Base-by-base conservation (phyloP, 2,113 vertebrate genomes). In the Charadrius vociferus region DNA sequence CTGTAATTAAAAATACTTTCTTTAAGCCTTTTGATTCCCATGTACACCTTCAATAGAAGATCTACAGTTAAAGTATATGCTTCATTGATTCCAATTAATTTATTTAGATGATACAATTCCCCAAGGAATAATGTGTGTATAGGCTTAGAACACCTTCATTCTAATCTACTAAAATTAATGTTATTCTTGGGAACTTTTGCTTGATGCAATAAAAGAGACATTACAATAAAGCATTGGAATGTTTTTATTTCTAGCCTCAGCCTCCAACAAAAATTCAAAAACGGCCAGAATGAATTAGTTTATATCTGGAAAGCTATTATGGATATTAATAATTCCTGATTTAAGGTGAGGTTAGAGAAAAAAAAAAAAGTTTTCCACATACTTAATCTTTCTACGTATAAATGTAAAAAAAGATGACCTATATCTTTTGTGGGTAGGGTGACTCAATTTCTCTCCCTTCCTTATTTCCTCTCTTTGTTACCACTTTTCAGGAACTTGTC, bases 11-110 rank as follows among this genome's bases (percentile, higher is more conserved):
- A 95, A 63, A 45, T 62, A 67, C 1, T 74, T 91, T 92, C 15
- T 90, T 77, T 72, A 90, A 81, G 72, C 9, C 41, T 61, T 82
- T 90, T 83, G 26, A 74, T n/a, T 91, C 68, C 52, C 72, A 78
- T 37, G 26, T 62, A 20, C 15, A 82, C 18, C 19, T 90, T 75
- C 82, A 94, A 58, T 26, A 50, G 30, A 70, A 92, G 67, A 94
- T 87, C 59, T 89, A 81, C 58, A 67, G 56, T 77, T 91, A 77
- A 85, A 93, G 37, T 50, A 45, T 39, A 87, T 53, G 90, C 77
- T 92, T 80, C 68, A 87, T 73, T 90, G 91, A 65, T 80, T 96
- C 56, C n/a, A 96, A 88, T 92, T 95, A 92, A 88, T 93, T 86
- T 83, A 68, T 80, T 90, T 86, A 66, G 89, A 75, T 72, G 9